phyloP scores from a whole-genome alignment of 2,113 vertebrate genomes.

The Poeciliopsis turrubarensis region DNA sequence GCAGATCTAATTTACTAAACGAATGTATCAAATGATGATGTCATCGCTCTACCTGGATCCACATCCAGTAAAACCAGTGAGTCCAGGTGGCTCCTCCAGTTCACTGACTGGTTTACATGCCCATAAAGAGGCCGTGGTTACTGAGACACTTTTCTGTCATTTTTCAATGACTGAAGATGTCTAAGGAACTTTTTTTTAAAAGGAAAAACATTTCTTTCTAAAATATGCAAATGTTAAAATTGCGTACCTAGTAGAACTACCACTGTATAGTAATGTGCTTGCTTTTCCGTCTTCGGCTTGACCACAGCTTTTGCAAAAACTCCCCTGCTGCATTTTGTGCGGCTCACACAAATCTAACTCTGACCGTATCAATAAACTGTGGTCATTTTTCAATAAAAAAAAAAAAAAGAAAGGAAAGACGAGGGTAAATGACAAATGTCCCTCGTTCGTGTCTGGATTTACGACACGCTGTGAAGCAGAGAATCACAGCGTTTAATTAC shows the following conservation, averaged over 20 bases:
- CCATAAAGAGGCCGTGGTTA: no score
- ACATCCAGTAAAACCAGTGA: no score
- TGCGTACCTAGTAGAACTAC: no score
- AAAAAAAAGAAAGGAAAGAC: constrained; percentile 55
- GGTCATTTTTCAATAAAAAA: constrained; percentile 59
- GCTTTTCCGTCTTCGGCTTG: not conserved
- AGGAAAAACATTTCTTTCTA: not conserved
- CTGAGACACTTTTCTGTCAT: not conserved
- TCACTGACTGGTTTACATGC: not conserved
- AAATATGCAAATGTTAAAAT: no score
- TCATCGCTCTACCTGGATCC: no score
- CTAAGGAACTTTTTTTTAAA: not conserved
- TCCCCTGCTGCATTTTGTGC: not conserved
- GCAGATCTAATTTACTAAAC: no score
- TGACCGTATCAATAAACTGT: constrained; percentile 38
- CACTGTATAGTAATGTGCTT: not conserved
- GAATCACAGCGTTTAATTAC: constrained; percentile 67
- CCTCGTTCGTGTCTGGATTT: constrained; percentile 63
- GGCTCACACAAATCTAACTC: not conserved
- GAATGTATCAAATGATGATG: no score
- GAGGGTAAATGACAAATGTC: constrained; percentile 62
- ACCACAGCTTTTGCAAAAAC: not conserved
- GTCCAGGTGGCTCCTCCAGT: not conserved
- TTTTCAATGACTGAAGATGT: not conserved
- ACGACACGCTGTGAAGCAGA: constrained; percentile 51